Evolutionary conservation across 2,113 vertebrate species (phyloP).

Genomic region (Pituophis catenifer): DNA sequence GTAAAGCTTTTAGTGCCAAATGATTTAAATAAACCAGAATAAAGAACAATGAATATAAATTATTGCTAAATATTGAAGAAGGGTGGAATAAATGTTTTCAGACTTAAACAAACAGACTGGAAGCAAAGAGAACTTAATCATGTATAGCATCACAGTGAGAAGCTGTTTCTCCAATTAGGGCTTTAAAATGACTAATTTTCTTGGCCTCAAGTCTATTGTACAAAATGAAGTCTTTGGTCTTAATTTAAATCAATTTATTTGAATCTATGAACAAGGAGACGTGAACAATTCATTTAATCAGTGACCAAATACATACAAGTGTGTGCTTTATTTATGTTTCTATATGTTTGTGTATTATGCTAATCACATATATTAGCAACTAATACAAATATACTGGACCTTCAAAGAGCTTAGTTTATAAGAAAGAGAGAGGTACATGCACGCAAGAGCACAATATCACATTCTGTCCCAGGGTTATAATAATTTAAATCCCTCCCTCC

Average conservation of each 20-base stretch:
- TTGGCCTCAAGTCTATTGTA: neutral
- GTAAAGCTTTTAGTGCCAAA: neutral
- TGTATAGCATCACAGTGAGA: neutral
- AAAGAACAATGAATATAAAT: neutral
- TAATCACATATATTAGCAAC: neutral
- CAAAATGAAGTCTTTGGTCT: neutral
- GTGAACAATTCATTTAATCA: neutral
- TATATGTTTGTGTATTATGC: neutral
- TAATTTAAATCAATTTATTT: conserved; percentile 13
- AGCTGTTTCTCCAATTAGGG: conserved; percentile 8
- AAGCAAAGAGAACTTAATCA: neutral
- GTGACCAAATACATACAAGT: neutral
- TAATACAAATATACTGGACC: neutral
- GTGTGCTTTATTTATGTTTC: neutral
- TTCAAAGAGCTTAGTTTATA: neutral
- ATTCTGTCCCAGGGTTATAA: neutral
- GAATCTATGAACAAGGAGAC: neutral
- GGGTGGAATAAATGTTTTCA: neutral
- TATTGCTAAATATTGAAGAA: neutral
- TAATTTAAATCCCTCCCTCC: no score
- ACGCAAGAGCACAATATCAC: neutral
- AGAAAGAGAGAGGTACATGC: neutral
- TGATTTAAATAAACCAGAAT: neutral
- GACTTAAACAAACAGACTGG: neutral
- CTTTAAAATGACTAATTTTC: conserved; percentile 13